Percentiles rank a stretch among this genome's conserved stretches.
These are phyloP conservation scores for Cryptops parisi DNA, from an alignment of 2,888 invertebrate genomes.

Conservation along the genomic window DNA sequence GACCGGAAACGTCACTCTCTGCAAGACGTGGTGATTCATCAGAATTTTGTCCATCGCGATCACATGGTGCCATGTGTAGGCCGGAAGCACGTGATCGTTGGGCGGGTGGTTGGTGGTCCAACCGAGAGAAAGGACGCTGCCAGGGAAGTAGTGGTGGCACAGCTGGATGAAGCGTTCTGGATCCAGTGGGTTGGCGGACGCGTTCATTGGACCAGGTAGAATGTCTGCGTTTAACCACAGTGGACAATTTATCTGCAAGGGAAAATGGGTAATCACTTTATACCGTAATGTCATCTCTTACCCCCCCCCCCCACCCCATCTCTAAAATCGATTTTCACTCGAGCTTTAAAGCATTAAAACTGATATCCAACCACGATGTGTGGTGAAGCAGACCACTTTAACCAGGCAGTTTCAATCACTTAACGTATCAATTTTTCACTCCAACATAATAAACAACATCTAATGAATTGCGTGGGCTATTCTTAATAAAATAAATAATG, in stretches of 20 bases:
- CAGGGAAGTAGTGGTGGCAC: constrained; percentile 41
- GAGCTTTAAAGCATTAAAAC: too few relatives aligned
- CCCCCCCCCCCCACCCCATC: constrained; percentile 11
- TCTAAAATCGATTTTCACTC: constrained; percentile 8
- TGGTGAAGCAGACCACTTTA: too few relatives aligned
- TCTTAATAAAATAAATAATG: too few relatives aligned
- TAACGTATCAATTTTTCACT: too few relatives aligned
- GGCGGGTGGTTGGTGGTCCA: constrained; percentile 57
- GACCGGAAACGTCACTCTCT: constrained; percentile 65
- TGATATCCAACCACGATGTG: too few relatives aligned
- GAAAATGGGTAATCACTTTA: background rate
- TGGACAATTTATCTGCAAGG: constrained; percentile 48
- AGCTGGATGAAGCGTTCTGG: constrained; percentile 46
- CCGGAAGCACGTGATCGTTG: constrained; percentile 19
- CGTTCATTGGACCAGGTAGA: constrained; percentile 53
- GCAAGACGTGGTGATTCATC: constrained; percentile 36
- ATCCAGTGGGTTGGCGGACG: constrained; percentile 45
- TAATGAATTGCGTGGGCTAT: too few relatives aligned
- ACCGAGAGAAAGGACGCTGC: constrained; percentile 58
- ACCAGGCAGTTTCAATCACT: too few relatives aligned
- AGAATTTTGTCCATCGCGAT: constrained; percentile 46
- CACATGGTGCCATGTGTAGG: constrained; percentile 38
- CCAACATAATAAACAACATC: too few relatives aligned
- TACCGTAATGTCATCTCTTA: background rate
- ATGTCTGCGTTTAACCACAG: constrained; percentile 84